Conservation (phyloP, 2,797 vertebrate species). For the Gambusia yucatana region DNA sequence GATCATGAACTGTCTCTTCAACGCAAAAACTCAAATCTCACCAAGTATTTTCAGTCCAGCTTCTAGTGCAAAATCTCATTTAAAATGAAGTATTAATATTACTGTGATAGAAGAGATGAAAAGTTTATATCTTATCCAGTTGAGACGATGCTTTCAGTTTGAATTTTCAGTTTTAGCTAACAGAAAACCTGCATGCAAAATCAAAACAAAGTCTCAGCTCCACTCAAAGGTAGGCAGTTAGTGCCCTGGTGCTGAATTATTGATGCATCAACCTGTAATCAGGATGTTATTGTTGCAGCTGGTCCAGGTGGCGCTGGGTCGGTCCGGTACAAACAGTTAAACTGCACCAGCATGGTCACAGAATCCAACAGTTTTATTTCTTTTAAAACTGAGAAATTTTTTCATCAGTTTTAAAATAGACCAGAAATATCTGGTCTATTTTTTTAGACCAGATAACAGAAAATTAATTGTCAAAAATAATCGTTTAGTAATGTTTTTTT, state of each 20-base stretch:
- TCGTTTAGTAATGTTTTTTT: not conserved
- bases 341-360: not conserved
- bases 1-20: not conserved
- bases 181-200: not conserved
- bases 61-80: not conserved
- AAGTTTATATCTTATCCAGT: not conserved
- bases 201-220: not conserved
- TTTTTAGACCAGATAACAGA: too few species aligned
- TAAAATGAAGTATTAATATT: not conserved
- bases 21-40: too few species aligned
- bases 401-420: too few species aligned
- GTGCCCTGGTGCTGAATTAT: constrained; percentile 46
- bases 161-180: not conserved
- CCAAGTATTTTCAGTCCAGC: too few species aligned
- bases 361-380: not conserved
- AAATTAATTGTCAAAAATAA: not conserved
- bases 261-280: constrained; percentile 55
- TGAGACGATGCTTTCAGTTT: not conserved
- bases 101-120: not conserved
- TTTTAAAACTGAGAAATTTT: too few species aligned
- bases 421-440: too few species aligned
- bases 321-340: constrained; percentile 9
- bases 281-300: constrained; percentile 40
- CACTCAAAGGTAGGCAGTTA: not conserved
- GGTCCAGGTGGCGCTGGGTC: constrained; percentile 41